phyloP scores from a whole-genome alignment of 2,113 vertebrate species.

The Onychostruthus taczanowskii region DNA sequence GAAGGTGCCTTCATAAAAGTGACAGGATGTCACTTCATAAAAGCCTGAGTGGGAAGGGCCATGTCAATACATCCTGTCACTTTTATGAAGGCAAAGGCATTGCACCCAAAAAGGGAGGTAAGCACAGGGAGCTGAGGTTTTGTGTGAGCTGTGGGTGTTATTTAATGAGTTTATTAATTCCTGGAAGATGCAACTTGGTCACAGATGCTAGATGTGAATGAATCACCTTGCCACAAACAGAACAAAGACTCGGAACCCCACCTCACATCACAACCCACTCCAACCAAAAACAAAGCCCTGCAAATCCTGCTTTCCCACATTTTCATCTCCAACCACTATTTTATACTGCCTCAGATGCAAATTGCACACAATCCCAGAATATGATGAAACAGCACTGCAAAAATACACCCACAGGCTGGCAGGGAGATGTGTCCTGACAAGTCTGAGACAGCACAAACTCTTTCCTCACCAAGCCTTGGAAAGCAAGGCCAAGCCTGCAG shows the following conservation, averaged over 20 bases:
- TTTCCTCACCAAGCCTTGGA: background rate
- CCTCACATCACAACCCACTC: background rate
- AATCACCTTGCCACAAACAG: background rate
- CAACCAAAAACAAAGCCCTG: background rate
- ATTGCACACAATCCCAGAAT: background rate
- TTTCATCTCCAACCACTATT: background rate
- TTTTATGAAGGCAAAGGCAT: background rate
- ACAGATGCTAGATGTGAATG: background rate
- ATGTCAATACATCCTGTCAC: background rate
- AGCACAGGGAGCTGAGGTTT: background rate
- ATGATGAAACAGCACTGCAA: background rate
- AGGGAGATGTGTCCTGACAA: background rate
- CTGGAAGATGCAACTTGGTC: background rate
- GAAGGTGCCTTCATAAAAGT: too few species aligned
- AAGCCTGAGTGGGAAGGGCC: too few species aligned
- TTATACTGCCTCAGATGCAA: background rate
- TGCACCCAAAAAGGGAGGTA: background rate
- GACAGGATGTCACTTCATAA: too few species aligned
- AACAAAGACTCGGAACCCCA: background rate
- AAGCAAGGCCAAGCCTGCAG: background rate
- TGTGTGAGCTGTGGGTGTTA: background rate
- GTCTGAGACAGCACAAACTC: background rate
- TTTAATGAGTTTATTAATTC: background rate
- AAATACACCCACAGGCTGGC: background rate
- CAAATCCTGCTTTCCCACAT: conserved; percentile 19